Evolutionary conservation across 2,888 invertebrate species (phyloP).

Genomic region (Mythimna pallens): DNA sequence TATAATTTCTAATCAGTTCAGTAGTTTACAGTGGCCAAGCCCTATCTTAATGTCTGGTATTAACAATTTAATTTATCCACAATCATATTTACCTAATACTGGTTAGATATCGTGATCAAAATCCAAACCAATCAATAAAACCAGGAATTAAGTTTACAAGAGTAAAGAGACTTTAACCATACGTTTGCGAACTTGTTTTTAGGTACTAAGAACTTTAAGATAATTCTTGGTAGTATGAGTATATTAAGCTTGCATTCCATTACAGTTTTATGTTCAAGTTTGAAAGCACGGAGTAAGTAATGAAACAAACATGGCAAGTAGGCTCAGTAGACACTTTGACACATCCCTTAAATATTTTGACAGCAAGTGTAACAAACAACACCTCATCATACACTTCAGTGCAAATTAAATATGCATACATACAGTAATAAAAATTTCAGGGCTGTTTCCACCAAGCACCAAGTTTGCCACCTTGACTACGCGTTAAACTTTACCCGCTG

Average conservation of each 20-base stretch:
- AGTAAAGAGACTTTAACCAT: background rate
- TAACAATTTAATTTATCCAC: conserved; percentile 44
- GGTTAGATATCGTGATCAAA: background rate
- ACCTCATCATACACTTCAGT: conserved; percentile 47
- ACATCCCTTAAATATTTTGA: conserved; percentile 38
- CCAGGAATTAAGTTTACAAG: conserved; percentile 4
- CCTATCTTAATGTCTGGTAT: conserved; percentile 30
- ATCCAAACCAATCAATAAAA: conserved; percentile 16
- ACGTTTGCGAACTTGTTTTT: background rate
- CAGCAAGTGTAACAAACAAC: conserved; percentile 43
- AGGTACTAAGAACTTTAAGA: background rate
- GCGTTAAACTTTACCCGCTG: conserved; percentile 57
- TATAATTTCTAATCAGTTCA: conserved; percentile 10
- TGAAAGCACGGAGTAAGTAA: background rate
- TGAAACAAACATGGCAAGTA: background rate
- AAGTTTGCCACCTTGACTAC: conserved; percentile 46
- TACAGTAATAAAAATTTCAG: conserved; percentile 48
- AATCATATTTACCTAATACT: conserved; percentile 12
- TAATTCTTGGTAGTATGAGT: background rate
- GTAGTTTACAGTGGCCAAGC: conserved; percentile 3
- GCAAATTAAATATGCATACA: conserved; percentile 47
- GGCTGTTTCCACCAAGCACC: conserved; percentile 24
- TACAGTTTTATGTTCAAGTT: background rate
- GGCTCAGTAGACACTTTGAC: background rate
- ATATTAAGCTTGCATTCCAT: background rate